These are phyloP conservation scores for Aurelia aurita DNA, from an alignment of 30 jellyfish, hydroid and myxozoan species.

Conservation along the genomic window DNA sequence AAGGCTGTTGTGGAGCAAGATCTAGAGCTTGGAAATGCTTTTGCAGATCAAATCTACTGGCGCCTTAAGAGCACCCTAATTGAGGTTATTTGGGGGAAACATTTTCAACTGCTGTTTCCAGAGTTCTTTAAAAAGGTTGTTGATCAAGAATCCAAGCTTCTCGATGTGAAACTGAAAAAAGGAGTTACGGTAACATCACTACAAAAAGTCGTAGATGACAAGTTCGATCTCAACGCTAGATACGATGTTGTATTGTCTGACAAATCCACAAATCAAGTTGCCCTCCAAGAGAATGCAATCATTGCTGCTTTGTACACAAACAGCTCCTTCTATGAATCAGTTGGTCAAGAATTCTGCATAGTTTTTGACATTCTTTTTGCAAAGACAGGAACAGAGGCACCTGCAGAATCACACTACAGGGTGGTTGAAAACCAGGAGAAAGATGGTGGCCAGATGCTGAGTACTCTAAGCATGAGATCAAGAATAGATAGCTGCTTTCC, in stretches of 20 bases:
- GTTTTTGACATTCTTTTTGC: conserved; percentile 23
- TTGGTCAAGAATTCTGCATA: conserved; percentile 40
- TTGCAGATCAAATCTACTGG: not conserved
- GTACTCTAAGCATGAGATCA: conserved; percentile 10
- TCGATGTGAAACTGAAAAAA: no score
- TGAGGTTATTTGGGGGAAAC: conserved; percentile 6
- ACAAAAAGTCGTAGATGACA: no score
- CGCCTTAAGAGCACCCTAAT: conserved; percentile 1
- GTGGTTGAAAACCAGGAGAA: conserved; percentile 11
- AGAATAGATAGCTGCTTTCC: conserved; percentile 37
- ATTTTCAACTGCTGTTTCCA: not conserved
- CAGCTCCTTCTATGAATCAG: not conserved
- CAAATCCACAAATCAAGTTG: not conserved
- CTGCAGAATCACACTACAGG: conserved; percentile 23
- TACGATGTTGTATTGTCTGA: not conserved
- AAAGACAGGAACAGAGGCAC: conserved; percentile 51
- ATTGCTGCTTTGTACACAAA: conserved; percentile 20
- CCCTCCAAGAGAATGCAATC: not conserved
- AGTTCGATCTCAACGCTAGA: conserved; percentile 1
- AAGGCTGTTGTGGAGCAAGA: not conserved
- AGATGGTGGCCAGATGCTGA: conserved; percentile 17
- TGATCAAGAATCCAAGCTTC: no score
- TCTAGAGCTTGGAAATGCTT: conserved; percentile 1
- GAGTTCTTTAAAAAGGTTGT: no score
- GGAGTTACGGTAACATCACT: no score